These are phyloP conservation scores for Virgularia gustaviana DNA, from an alignment of 92 coral and sea anemone genomes.

Conservation along the genomic window DNA sequence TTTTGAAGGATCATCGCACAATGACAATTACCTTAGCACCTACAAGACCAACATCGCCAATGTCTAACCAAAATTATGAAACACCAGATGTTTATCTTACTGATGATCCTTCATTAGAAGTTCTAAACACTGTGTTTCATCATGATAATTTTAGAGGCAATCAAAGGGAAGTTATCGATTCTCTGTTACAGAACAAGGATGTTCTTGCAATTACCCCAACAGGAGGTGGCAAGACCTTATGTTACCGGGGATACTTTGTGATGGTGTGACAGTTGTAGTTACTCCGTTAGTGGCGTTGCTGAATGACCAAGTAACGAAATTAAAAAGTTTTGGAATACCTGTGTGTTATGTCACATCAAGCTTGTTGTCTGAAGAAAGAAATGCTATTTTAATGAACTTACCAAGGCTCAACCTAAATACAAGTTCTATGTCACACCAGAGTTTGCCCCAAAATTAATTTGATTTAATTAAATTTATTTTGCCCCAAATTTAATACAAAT, in stretches of 20 bases:
- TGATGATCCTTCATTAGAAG: background rate
- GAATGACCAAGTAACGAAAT: background rate
- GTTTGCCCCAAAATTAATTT: no score
- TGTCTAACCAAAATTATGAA: no score
- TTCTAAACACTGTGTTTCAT: background rate
- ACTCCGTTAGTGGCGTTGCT: background rate
- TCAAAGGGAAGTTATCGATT: background rate
- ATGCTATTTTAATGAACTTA: background rate
- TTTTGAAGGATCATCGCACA: no score
- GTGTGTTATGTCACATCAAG: background rate
- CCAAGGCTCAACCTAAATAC: background rate
- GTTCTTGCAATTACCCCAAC: background rate
- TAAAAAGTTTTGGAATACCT: background rate
- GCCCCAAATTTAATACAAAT: no score
- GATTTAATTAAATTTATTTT: no score
- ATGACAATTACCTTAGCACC: no score
- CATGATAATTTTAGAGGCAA: no score
- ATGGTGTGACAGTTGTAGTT: background rate
- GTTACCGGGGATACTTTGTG: background rate
- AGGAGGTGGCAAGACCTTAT: background rate
- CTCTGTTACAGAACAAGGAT: background rate
- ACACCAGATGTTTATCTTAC: background rate
- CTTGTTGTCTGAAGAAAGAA: background rate
- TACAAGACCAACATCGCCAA: no score
- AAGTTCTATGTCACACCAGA: constrained; percentile 3